Conservation (phyloP, 2,888 invertebrate species). For the Prosapia bicincta region DNA sequence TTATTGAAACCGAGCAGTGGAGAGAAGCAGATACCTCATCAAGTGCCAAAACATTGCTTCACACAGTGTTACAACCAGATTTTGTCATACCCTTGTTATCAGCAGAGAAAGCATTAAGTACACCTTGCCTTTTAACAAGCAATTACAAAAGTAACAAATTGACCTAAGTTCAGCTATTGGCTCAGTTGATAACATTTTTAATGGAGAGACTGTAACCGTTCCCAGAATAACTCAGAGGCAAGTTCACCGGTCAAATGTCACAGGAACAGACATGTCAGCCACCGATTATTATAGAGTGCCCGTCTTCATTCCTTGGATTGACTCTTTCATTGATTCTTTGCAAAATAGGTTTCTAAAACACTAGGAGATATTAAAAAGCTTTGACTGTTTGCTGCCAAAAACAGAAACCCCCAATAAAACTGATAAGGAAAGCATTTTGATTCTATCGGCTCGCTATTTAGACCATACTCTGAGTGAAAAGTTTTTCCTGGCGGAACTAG, state of each 20-base stretch:
- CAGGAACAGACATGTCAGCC: not conserved
- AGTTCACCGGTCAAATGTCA: not conserved
- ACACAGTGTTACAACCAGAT: not conserved
- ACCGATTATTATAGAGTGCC: not conserved
- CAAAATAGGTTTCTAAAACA: not conserved
- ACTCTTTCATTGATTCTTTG: not conserved
- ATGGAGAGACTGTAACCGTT: not conserved
- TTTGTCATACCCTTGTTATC: not conserved
- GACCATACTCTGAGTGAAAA: not conserved
- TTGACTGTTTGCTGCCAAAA: not conserved
- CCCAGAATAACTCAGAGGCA: not conserved
- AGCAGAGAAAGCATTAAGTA: too few species aligned
- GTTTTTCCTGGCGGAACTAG: not conserved
- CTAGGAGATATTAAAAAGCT: not conserved
- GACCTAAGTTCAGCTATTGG: not conserved
- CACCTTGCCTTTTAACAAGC: not conserved
- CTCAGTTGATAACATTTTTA: not conserved
- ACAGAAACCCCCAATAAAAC: not conserved
- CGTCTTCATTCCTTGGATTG: not conserved
- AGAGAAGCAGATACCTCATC: not conserved
- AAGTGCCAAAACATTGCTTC: not conserved
- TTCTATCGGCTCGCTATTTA: not conserved
- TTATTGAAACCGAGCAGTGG: not conserved
- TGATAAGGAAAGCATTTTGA: not conserved
- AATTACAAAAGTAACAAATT: not conserved